Percentiles rank a stretch among this genome's conserved stretches.
Conservation (phyloP, 1,140 invertebrate species). For the Meloidogyne floridensis region DNA sequence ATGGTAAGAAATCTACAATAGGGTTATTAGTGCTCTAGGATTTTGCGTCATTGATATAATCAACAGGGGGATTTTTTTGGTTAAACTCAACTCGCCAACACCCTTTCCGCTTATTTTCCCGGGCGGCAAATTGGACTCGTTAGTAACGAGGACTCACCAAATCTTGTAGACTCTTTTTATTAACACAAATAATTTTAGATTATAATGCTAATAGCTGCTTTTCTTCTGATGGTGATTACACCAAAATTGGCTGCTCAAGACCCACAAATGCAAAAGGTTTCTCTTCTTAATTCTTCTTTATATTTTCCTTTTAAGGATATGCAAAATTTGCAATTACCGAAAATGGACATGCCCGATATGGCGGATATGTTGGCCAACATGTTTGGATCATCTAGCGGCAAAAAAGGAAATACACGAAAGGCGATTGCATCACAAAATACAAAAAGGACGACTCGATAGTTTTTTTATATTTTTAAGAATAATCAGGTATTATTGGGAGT, state of each 20-base stretch:
- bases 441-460: neutral
- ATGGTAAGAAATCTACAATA: constrained; percentile 67
- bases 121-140: no score
- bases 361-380: constrained; percentile 48
- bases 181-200: constrained; percentile 61
- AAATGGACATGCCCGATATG: constrained; percentile 54
- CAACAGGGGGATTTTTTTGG: no score
- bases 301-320: constrained; percentile 40
- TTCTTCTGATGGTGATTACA: constrained; percentile 68
- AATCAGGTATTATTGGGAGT: neutral
- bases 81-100: no score
- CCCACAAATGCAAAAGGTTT: constrained; percentile 67
- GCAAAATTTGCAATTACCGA: constrained; percentile 52
- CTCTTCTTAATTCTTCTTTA: neutral
- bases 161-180: no score
- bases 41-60: no score
- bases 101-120: no score
- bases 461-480: neutral
- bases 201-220: constrained; percentile 68
- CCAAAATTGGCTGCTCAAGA: constrained; percentile 69
- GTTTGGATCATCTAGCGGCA: constrained; percentile 20
- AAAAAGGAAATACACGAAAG: constrained; percentile 11
- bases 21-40: constrained; percentile 31
- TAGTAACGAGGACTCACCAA: no score
- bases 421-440: neutral